A percentile compares a stretch with the other conserved stretches of the same genome.
Conservation (phyloP, 2,888 invertebrate species). For the Psylliodes chrysocephalus region DNA sequence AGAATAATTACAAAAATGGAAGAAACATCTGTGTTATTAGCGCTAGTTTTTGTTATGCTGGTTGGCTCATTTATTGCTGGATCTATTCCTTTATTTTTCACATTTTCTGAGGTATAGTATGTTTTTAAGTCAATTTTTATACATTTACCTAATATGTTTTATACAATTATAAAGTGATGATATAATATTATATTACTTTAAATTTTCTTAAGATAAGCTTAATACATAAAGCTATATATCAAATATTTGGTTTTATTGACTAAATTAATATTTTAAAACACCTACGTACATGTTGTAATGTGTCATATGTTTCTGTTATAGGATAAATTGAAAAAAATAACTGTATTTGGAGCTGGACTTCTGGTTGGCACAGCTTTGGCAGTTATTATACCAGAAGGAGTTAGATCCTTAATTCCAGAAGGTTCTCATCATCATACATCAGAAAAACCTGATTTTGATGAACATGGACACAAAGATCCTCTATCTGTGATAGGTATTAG, state of each 20-base stretch:
- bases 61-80: constrained; percentile 96
- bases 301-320: constrained; percentile 60
- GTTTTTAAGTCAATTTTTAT: no score
- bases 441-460: constrained; percentile 62
- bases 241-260: neutral
- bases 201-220: neutral
- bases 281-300: neutral
- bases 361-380: constrained; percentile 97
- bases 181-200: no score
- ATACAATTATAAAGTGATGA: no score
- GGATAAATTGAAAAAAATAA: constrained; percentile 93
- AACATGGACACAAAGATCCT: constrained; percentile 67
- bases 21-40: constrained; percentile 82
- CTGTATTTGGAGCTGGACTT: constrained; percentile 95
- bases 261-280: neutral
- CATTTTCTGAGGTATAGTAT: constrained; percentile 87
- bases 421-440: constrained; percentile 44
- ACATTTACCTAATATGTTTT: no score
- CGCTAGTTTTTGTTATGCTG: constrained; percentile 92
- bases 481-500: constrained; percentile 91
- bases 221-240: neutral
- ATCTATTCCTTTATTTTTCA: constrained; percentile 92
- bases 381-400: constrained; percentile 98
- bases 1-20: constrained; percentile 70
- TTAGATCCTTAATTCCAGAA: constrained; percentile 75